Percentiles rank a stretch among this genome's conserved stretches.
These are phyloP conservation scores for Ictidomys tridecemlineatus DNA, from an alignment of 2,113 vertebrate species.

Conservation along the genomic window DNA sequence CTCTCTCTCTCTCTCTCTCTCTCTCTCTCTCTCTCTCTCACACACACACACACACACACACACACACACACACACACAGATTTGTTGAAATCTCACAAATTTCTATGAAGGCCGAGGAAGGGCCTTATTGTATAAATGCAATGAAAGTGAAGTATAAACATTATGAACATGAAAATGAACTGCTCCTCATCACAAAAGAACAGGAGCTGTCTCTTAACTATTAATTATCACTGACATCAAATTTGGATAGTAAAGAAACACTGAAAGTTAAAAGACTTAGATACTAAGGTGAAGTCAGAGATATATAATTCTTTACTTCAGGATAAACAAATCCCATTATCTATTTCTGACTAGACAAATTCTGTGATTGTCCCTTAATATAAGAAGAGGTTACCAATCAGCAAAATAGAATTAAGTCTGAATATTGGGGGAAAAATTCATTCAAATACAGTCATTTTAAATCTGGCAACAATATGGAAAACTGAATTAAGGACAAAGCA, in stretches of 20 bases:
- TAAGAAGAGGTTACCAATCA: background rate
- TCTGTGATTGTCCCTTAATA: conserved; percentile 28
- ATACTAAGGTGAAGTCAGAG: background rate
- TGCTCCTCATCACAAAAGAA: conserved; percentile 48
- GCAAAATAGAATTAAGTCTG: conserved; percentile 36
- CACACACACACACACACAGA: background rate
- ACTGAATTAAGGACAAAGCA: conserved; percentile 18
- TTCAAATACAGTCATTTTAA: conserved; percentile 27
- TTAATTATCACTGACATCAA: conserved; percentile 33
- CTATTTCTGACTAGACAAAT: conserved; percentile 42
- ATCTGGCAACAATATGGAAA: conserved; percentile 52
- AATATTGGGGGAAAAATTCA: conserved; percentile 55
- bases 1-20: no score
- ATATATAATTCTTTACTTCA: background rate
- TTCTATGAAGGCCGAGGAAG: background rate
- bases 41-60: no score
- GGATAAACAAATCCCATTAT: conserved; percentile 25
- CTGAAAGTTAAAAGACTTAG: background rate
- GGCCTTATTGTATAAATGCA: background rate
- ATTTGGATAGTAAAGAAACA: conserved; percentile 1
- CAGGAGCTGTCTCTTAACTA: background rate
- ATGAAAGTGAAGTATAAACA: background rate
- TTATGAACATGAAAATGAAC: conserved; percentile 4
- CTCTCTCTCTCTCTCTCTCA: no score
- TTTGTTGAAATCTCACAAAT: conserved; percentile 17